Conservation (phyloP, 2,113 vertebrate genomes). For the Sula dactylatra region DNA sequence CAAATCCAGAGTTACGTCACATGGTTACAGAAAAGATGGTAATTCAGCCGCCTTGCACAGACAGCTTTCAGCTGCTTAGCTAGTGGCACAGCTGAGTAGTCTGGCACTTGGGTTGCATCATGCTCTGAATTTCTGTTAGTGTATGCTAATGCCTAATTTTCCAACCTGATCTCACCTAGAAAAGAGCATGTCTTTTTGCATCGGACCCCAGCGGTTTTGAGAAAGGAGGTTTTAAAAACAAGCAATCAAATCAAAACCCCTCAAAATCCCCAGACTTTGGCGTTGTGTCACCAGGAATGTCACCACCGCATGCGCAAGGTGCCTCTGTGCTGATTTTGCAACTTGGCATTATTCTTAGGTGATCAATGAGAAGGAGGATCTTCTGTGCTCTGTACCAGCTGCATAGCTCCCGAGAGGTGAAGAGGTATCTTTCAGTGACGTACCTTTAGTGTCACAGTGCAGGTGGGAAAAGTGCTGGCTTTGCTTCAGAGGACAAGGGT, state of each 20-base stretch:
- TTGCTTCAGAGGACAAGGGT: neutral
- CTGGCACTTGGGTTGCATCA: neutral
- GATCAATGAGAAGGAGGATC: neutral
- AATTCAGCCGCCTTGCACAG: neutral
- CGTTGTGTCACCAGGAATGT: neutral
- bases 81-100: neutral
- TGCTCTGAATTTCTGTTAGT: neutral
- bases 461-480: neutral
- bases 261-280: neutral
- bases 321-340: neutral
- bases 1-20: neutral
- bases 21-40: neutral
- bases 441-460: neutral
- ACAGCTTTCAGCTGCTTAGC: neutral
- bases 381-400: neutral
- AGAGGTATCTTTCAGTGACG: neutral
- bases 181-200: neutral
- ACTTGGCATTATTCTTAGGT: neutral
- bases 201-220: neutral
- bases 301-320: rapidly evolving
- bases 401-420: neutral
- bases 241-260: neutral
- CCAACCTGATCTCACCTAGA: neutral
- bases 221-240: neutral
- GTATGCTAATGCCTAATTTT: neutral